phyloP scores from a whole-genome alignment of 2,888 invertebrate species.

The Epinotia demarniana region DNA sequence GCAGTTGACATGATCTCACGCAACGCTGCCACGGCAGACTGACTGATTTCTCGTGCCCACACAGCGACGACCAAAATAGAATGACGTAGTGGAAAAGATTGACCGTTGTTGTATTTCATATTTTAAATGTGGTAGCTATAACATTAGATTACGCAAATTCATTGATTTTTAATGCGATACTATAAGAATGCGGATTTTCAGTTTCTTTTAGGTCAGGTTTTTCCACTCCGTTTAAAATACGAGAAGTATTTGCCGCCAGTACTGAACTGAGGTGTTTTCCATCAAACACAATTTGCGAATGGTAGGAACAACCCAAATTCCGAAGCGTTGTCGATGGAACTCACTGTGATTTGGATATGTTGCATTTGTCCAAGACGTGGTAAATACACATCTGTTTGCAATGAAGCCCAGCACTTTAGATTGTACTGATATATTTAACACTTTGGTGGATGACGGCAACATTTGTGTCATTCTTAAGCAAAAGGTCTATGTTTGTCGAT shows the following conservation, averaged over 20 bases:
- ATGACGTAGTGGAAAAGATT: neutral
- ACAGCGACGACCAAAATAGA: neutral
- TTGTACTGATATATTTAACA: neutral
- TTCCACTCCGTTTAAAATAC: neutral
- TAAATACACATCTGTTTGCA: neutral
- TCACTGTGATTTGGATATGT: neutral
- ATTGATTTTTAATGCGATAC: neutral
- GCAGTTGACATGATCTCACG: conserved; percentile 66
- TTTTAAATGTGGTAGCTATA: conserved; percentile 6
- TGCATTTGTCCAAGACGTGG: neutral
- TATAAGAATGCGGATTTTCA: neutral
- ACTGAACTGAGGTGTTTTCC: neutral
- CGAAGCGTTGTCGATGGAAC: neutral
- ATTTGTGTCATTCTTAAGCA: too few relatives aligned
- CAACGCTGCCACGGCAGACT: conserved; percentile 56
- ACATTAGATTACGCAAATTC: neutral
- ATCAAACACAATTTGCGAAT: neutral
- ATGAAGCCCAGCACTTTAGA: neutral
- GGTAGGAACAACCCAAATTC: neutral
- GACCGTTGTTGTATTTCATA: neutral
- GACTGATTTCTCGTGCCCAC: conserved; percentile 60
- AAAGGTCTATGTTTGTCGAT: too few relatives aligned
- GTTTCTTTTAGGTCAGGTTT: neutral
- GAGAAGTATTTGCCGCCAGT: neutral
- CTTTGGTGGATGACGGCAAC: neutral